Conservation (phyloP, 2,797 vertebrate genomes). For the Eospalax fontanierii region DNA sequence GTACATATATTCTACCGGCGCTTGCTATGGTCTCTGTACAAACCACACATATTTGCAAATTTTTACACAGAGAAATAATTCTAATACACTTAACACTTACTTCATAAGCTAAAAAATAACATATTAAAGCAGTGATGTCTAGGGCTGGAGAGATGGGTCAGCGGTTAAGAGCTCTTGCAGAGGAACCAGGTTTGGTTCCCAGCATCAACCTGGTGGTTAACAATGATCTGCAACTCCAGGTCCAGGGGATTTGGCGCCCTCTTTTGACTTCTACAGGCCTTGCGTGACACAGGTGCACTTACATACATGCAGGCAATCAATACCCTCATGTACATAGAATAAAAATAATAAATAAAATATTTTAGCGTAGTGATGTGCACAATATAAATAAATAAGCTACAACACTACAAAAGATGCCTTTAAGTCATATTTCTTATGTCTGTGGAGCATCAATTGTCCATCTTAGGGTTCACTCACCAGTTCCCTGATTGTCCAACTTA, state of each 20-base stretch:
- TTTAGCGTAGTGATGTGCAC: not conserved
- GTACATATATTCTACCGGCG: not conserved
- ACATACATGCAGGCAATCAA: too few species aligned
- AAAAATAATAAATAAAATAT: too few species aligned
- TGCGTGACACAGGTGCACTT: too few species aligned
- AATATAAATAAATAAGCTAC: not conserved
- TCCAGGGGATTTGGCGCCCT: too few species aligned
- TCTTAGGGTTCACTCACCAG: not conserved
- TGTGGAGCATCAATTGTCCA: not conserved
- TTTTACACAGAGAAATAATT: slow-evolving; percentile 1
- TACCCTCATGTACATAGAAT: too few species aligned
- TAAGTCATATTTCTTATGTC: not conserved
- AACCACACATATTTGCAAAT: not conserved
- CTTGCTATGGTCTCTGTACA: not conserved
- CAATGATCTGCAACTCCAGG: too few species aligned
- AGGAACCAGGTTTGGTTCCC: too few species aligned
- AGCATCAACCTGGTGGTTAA: too few species aligned
- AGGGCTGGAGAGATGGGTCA: too few species aligned
- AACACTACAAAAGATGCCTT: not conserved
- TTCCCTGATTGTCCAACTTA: not conserved
- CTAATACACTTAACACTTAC: not conserved
- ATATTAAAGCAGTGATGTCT: slow-evolving; percentile 11
- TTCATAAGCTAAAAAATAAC: slow-evolving; percentile 1
- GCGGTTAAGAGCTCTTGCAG: too few species aligned
- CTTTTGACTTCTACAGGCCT: too few species aligned